phyloP scores from a whole-genome alignment of 2,797 vertebrate species.

The Gallinago stenura region DNA sequence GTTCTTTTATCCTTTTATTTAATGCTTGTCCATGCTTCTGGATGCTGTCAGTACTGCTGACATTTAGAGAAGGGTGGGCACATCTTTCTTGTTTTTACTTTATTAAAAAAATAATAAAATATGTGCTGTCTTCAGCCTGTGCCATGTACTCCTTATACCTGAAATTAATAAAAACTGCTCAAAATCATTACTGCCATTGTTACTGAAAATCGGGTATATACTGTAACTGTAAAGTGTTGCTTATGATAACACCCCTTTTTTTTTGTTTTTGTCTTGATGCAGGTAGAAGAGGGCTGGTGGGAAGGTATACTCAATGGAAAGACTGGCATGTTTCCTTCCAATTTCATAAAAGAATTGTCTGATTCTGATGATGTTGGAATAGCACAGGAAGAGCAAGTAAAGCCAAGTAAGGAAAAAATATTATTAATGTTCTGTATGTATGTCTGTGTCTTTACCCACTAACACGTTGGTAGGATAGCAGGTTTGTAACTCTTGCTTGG shows the following conservation, averaged over 20 bases:
- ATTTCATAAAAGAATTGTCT: slow-evolving; percentile 93
- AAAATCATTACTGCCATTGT: neutral
- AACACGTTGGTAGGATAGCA: neutral
- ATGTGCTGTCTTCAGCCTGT: neutral
- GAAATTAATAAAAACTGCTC: neutral
- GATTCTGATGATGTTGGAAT: slow-evolving; percentile 85
- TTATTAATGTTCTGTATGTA: neutral
- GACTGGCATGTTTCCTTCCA: slow-evolving; percentile 97
- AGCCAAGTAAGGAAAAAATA: slow-evolving; percentile 85
- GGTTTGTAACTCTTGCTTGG: neutral
- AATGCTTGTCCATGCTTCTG: neutral
- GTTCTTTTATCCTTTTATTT: neutral
- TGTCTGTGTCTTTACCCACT: neutral
- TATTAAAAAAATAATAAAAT: neutral
- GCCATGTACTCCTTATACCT: neutral
- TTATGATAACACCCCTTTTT: neutral
- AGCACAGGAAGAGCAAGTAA: slow-evolving; percentile 89
- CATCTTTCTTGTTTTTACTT: neutral
- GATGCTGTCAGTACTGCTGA: neutral
- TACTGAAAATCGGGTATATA: neutral
- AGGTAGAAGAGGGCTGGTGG: slow-evolving; percentile 99
- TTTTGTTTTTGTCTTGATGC: slow-evolving; percentile 14
- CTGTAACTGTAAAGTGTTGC: neutral
- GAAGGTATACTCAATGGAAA: slow-evolving; percentile 93
- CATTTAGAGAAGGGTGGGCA: neutral